Base-by-base conservation (phyloP, 2,113 vertebrate genomes). In the Anhinga anhinga region DNA sequence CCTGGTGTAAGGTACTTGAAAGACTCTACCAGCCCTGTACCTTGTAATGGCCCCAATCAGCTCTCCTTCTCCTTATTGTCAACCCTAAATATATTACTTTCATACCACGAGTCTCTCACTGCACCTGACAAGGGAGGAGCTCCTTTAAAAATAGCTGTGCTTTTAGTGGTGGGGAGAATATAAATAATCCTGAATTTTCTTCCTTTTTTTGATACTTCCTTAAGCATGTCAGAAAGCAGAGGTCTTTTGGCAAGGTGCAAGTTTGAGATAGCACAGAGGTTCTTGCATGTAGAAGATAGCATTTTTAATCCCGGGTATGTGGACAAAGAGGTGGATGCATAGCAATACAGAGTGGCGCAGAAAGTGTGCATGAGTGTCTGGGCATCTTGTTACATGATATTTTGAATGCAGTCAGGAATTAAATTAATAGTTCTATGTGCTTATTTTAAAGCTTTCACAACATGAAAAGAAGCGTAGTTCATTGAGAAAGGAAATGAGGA, bases 371-470 rank as follows among this genome's bases (percentile, higher is more conserved):
- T 0, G 2, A 94, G 52, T 17, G 18, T 38, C 59, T 72, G 50
- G 73, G 63, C 55, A 58, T 85, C 92, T 82, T 65, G 81, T 91
- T 93, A 78, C 5, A 0, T 27, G 71, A 30, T 89, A 82, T 93
- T 93, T 96, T 91, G 80, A 94, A 90, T 73, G 71, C 53, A 25
- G 44, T 19, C 42, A 88, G 76, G 82, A 97, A 73, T 95, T 96
- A 92, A 96, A 93, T 90, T 82, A 94, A 66, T 91, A 91, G 74
- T 56, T 88, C 69, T 59, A 23, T 67, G 19, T 66, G 45, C 34
- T 85, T 94, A 86, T 90, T 93, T 96, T 77, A 94, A 96, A 81
- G 79, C 81, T 95, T 94, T 96, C 58, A 42, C 1, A 10, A 53
- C 22, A n/a, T 45, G 56, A 79, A 92, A 95, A 95, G 45, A 86